phyloP scores from a whole-genome alignment of 2,888 invertebrate species.

The Agrochola litura region DNA sequence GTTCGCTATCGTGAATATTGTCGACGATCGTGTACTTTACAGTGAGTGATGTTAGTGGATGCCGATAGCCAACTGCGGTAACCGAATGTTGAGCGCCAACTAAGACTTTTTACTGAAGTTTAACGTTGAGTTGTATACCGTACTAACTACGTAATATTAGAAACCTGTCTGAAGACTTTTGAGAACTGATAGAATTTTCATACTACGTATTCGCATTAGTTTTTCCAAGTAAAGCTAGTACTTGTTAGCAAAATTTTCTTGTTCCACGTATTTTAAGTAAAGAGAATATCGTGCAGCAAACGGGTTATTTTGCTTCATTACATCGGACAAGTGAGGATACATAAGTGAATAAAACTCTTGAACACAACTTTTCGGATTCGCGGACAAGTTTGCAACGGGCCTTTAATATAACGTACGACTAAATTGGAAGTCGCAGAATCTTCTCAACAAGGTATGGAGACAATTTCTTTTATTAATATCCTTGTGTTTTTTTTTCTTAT shows the following conservation, averaged over 20 bases:
- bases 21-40: slow-evolving; percentile 71
- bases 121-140: slow-evolving; percentile 21
- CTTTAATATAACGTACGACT: slow-evolving; percentile 55
- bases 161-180: slow-evolving; percentile 24
- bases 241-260: slow-evolving; percentile 5
- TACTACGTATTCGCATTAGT: slow-evolving; percentile 1
- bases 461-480: slow-evolving; percentile 29
- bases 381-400: slow-evolving; percentile 62
- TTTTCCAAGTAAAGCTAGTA: slow-evolving; percentile 24
- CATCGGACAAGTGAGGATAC: slow-evolving; percentile 18
- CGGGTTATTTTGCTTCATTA: slow-evolving; percentile 19
- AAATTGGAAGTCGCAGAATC: slow-evolving; percentile 45
- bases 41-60: slow-evolving; percentile 68
- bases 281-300: slow-evolving; percentile 24
- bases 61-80: slow-evolving; percentile 22
- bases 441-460: slow-evolving; percentile 61
- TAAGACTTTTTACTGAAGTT: slow-evolving; percentile 21
- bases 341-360: slow-evolving; percentile 60
- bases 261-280: background rate
- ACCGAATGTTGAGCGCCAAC: slow-evolving; percentile 24
- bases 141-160: slow-evolving; percentile 8
- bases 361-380: slow-evolving; percentile 70
- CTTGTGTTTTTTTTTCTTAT: slow-evolving; percentile 12
- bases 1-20: slow-evolving; percentile 73
- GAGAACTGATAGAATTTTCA: slow-evolving; percentile 24